A percentile compares a stretch with the other conserved stretches of the same genome.
Conservation (phyloP, 2,113 vertebrate species). For the Sus scrofa region T2T-Sscrofa CM000823.6:50753501-50754000, state of each 20-base stretch:
- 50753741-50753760: not conserved
- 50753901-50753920: not conserved
- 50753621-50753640: not conserved
- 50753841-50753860: not conserved
- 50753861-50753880: not conserved
- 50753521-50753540: not conserved
- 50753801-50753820: not conserved
- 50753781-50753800: not conserved
- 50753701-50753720: not conserved
- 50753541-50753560: not conserved
- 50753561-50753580: not conserved
- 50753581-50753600: not conserved
- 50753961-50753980: conserved; percentile 9
- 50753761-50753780: not conserved
- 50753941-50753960: not conserved
- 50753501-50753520: not conserved
- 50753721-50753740: not conserved
- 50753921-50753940: not conserved
- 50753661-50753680: not conserved
- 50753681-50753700: not conserved
- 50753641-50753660: not conserved
- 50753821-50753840: not conserved
- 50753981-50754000: not conserved
- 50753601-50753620: not conserved
- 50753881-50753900: not conserved